Base-by-base conservation (phyloP, 2,888 invertebrate genomes). In the Lasius fuliginosus region DNA sequence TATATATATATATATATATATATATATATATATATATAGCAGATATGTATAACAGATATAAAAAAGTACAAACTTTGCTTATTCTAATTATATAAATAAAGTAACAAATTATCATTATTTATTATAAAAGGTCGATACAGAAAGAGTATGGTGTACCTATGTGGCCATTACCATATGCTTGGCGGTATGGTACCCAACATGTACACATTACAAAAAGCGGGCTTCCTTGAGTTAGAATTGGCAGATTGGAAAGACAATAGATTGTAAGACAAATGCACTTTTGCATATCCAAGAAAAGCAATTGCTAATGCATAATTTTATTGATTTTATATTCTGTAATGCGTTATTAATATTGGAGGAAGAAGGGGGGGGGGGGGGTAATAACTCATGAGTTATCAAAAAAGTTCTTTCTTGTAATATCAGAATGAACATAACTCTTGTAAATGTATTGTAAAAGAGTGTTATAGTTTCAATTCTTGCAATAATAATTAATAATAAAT, bases 201-300 rank as follows among this genome's bases (percentile, higher is more conserved):
- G 98, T 98, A 98, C 93, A 97, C 98, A 1, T 95, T 97, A 89
- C 99, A 99, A 92, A 96, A 97, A 90, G 96, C 96, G 85, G 98
- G 98, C 5, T 97, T 96, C 93, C 95, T 99, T 84, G 99, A 99
- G 95, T 95, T 99, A 83, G 99, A 99, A 95, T 95, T 99, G 77
- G 98, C 97, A 11, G 99, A 99, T 95, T 99, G 99, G 98, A 99
- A 98, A 95, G 98, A 98, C 92, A 98, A 97, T 93, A 96, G 98
- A 95, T 96, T 97, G 98, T 97, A 95, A 95, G 95, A 68, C 36
- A 75, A 33, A 46, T 69, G 15, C 93, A 86, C n/a, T 69, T 71
- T 73, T 15, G 40, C 9, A 15, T 71, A 12, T 27, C 27, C 5
- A 15, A 62, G 27, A 23, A 5, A 6, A 6, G 23, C 15, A 46